These are phyloP conservation scores for Electrona antarctica DNA, from an alignment of 2,113 vertebrate genomes.

Conservation along the genomic window DNA sequence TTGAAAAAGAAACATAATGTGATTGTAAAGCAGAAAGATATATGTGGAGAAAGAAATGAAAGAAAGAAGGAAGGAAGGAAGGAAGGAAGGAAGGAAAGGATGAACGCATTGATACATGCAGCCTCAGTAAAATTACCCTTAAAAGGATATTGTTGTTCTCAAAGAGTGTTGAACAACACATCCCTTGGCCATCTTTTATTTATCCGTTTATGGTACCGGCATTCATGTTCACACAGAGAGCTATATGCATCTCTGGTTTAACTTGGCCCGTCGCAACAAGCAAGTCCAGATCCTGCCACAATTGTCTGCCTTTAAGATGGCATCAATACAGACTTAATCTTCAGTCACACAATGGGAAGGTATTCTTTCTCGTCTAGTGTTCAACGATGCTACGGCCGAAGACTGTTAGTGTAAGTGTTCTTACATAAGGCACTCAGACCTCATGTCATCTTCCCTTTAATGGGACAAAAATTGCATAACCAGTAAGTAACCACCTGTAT, in stretches of 20 bases:
- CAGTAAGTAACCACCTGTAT: conserved; percentile 25
- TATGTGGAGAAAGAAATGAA: neutral
- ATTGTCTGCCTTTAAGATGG: conserved; percentile 24
- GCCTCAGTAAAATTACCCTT: conserved; percentile 64
- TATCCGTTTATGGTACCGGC: conserved; percentile 30
- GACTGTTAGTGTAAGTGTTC: conserved; percentile 44
- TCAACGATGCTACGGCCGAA: conserved; percentile 30
- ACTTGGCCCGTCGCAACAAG: conserved; percentile 32
- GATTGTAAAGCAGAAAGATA: neutral
- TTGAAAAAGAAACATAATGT: conserved; percentile 12
- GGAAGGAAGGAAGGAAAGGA: no score
- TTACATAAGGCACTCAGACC: conserved; percentile 45
- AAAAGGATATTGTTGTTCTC: conserved; percentile 70
- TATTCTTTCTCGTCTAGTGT: conserved; percentile 43
- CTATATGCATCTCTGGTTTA: conserved; percentile 32
- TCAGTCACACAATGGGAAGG: conserved; percentile 46
- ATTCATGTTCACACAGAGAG: conserved; percentile 53
- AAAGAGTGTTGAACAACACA: conserved; percentile 53
- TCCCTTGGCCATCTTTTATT: conserved; percentile 66
- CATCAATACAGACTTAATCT: conserved; percentile 52
- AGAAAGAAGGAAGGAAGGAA: neutral
- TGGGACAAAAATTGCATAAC: conserved; percentile 48
- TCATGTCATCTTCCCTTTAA: conserved; percentile 31
- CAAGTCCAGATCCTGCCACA: conserved; percentile 37
- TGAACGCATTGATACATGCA: neutral